These are phyloP conservation scores for Argyrosomus regius DNA, from an alignment of 2,797 vertebrate genomes.

Conservation along the genomic window DNA sequence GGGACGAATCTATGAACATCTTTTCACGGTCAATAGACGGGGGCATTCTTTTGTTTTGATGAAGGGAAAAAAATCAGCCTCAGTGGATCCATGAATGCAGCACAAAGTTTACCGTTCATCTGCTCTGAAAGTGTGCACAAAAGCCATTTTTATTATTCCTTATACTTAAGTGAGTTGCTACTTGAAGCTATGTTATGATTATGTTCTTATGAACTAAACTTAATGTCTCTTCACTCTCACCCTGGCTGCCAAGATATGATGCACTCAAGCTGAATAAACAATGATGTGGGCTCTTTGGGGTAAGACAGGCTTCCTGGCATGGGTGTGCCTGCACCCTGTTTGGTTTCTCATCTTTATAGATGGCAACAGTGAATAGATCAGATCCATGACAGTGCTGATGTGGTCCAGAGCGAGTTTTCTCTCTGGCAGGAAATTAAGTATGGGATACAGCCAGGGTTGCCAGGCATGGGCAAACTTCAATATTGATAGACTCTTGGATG, in stretches of 20 bases:
- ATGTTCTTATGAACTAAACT: constrained; percentile 54
- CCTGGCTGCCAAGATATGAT: constrained; percentile 76
- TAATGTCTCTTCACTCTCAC: constrained; percentile 63
- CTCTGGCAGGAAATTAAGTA: constrained; percentile 51
- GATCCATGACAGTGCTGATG: constrained; percentile 60
- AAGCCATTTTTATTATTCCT: constrained; percentile 21
- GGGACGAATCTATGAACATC: constrained; percentile 80
- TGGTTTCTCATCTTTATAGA: constrained; percentile 74
- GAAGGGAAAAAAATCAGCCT: constrained; percentile 44
- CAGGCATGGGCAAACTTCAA: constrained; percentile 54
- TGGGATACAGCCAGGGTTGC: constrained; percentile 69
- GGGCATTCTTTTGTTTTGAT: constrained; percentile 76
- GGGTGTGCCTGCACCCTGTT: constrained; percentile 70
- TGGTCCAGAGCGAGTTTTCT: constrained; percentile 47
- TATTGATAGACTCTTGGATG: constrained; percentile 51
- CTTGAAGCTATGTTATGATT: constrained; percentile 46
- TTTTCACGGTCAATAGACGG: constrained; percentile 77
- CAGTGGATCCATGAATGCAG: constrained; percentile 42
- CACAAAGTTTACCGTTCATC: constrained; percentile 55
- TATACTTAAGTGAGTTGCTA: constrained; percentile 1
- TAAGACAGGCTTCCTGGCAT: constrained; percentile 78
- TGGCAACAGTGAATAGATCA: constrained; percentile 75
- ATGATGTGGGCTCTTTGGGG: constrained; percentile 75
- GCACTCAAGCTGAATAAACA: constrained; percentile 85
- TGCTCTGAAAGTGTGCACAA: constrained; percentile 18